Evolutionary conservation across 2,797 vertebrate genomes (phyloP), one percentile per base, ranked within the genome.

Genomic region (Scarus forsteni): DNA sequence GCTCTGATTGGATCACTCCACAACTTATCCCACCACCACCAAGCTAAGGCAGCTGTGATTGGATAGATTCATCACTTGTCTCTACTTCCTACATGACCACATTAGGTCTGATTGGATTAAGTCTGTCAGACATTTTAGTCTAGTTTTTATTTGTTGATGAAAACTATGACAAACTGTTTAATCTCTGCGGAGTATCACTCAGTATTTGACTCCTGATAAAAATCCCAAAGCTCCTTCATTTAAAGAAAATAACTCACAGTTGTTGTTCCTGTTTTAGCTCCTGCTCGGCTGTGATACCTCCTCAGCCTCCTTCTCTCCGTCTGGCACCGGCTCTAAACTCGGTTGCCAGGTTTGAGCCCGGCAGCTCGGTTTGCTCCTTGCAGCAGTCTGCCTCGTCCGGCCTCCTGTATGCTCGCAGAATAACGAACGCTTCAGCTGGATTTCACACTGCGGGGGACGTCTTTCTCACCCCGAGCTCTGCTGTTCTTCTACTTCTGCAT

Each of bases 341-440:
- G 44, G n/a, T 38, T 70, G 54, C 49, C 70, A 76, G 45, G 10
- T 81, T 70, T 63, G 62, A 59, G 84, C 73, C 10, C 53, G 62
- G 53, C 66, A 85, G 71, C 84, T 87, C 85, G 75, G 67, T 83
- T 70, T 73, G 53, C 69, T 65, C 65, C 62, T 81, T 53, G 51
- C 85, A 78, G 59, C 66, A 61, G 39, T 8, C 72, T 55, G 68
- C 43, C 18, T 72, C 61, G 3, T 67, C 43, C 69, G 68, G 10
- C 38, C 45, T 66, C 50, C 19, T 12, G 52, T 18, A 68, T 75
- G 78, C 76, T 59, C 36, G 18, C 66, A 74, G 83, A 85, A 82
- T 79, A 54, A 67, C 46, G 51, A 70, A 70, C 46, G 51, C 3
- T 53, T 39, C 1, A 8, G 38, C 27, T 27, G 2, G 36, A 54